A percentile compares a stretch with the other conserved stretches of the same genome.
phyloP scores from a whole-genome alignment of 2,113 vertebrate genomes.

The Leptocoma aspasia region DNA sequence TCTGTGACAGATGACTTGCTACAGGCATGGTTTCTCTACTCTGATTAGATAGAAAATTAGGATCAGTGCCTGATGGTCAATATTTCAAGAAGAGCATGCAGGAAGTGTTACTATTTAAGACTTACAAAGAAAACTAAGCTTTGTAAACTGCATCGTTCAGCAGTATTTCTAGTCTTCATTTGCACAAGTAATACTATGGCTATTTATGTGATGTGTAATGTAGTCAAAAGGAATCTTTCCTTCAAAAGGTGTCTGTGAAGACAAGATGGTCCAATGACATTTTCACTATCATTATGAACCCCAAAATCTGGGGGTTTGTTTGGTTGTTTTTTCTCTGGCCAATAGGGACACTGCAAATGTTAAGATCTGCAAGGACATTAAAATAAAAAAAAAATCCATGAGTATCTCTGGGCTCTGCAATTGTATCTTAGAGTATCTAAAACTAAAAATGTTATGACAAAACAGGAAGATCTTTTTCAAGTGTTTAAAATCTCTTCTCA shows the following conservation, averaged over 20 bases:
- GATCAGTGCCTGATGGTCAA: neutral
- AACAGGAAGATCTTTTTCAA: neutral
- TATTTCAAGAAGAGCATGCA: neutral
- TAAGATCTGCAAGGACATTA: neutral
- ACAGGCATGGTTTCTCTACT: neutral
- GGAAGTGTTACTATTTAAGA: neutral
- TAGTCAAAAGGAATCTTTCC: neutral
- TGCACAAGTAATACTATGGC: neutral
- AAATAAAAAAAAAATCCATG: neutral
- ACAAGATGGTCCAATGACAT: neutral
- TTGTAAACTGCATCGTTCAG: neutral
- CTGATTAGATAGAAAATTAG: neutral
- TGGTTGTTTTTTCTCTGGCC: neutral
- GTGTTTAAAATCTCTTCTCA: neutral
- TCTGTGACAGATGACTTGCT: neutral
- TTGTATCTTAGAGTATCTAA: neutral
- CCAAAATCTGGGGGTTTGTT: neutral
- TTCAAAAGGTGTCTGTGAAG: neutral
- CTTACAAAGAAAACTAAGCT: neutral
- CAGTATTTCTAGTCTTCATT: neutral
- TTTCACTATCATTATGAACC: neutral
- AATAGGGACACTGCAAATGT: neutral
- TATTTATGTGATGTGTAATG: neutral
- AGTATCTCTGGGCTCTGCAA: neutral
- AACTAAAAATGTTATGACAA: neutral